Conservation (phyloP, 2,888 invertebrate genomes). For the Taenaris catops region DNA sequence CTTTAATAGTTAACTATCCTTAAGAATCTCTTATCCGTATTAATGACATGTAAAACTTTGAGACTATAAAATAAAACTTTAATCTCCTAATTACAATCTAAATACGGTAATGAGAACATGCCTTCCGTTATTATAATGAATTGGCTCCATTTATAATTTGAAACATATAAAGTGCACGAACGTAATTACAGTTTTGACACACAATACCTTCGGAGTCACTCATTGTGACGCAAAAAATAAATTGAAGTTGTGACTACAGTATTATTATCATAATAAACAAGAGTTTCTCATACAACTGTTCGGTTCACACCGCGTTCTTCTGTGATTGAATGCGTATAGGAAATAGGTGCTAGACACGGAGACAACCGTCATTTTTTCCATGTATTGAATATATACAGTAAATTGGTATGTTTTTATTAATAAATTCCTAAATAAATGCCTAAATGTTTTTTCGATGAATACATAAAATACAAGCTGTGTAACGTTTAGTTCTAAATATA, state of each 20-base stretch:
- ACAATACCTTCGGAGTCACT: conserved; percentile 36
- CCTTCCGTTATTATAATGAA: conserved; percentile 23
- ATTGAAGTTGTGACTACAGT: conserved; percentile 54
- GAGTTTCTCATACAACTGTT: conserved; percentile 58
- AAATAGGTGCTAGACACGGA: conserved; percentile 27
- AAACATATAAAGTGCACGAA: conserved; percentile 24
- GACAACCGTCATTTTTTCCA: too few relatives aligned
- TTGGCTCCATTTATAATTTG: conserved; percentile 19
- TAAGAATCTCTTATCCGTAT: conserved; percentile 7
- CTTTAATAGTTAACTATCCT: conserved; percentile 6
- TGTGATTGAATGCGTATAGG: conserved; percentile 46
- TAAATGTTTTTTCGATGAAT: too few relatives aligned
- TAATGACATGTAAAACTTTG: conserved; percentile 10
- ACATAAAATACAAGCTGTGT: too few relatives aligned
- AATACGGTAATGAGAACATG: conserved; percentile 18
- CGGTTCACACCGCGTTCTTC: conserved; percentile 49
- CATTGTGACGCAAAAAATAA: conserved; percentile 53
- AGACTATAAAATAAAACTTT: conserved; percentile 11
- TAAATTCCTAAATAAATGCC: too few relatives aligned
- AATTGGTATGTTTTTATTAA: too few relatives aligned
- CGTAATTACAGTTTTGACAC: conserved; percentile 35
- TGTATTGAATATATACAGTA: too few relatives aligned
- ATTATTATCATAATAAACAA: conserved; percentile 55
- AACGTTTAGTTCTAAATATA: too few relatives aligned
- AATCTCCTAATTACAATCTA: conserved; percentile 26